phyloP scores from a whole-genome alignment of 2,113 vertebrate genomes.

The Salvator merianae region DNA sequence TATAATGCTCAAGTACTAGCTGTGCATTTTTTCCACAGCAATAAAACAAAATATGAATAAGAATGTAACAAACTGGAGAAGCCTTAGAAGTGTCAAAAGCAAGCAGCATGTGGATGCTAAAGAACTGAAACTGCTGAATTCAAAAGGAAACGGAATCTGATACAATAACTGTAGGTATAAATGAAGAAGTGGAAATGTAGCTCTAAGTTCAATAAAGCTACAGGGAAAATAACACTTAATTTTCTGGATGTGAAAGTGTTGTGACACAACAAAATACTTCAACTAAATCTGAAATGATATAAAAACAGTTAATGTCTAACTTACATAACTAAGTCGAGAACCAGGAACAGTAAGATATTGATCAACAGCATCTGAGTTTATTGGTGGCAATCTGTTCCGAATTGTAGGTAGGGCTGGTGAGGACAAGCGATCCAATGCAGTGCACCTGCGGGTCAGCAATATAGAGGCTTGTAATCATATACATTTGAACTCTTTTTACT shows the following conservation, averaged over 20 bases:
- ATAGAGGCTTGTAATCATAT: neutral
- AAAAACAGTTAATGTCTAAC: slow-evolving; percentile 7
- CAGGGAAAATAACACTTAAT: neutral
- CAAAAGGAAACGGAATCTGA: neutral
- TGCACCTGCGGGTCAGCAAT: slow-evolving; percentile 67
- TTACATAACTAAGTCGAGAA: slow-evolving; percentile 73
- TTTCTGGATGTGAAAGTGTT: too few relatives aligned
- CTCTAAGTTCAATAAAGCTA: neutral
- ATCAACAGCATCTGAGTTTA: slow-evolving; percentile 69
- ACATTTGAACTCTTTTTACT: neutral
- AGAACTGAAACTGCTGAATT: neutral
- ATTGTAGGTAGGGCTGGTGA: slow-evolving; percentile 51
- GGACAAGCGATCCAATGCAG: slow-evolving; percentile 59
- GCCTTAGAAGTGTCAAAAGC: neutral
- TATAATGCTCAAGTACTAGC: neutral
- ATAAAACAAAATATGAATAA: neutral
- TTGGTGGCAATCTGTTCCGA: slow-evolving; percentile 74
- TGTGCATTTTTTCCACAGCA: neutral
- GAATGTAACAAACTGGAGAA: neutral
- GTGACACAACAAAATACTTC: neutral
- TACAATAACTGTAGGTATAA: neutral
- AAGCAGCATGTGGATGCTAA: neutral
- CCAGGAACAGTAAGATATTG: slow-evolving; percentile 53
- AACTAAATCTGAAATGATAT: neutral
- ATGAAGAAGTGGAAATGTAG: neutral